Conservation (phyloP, 2,888 invertebrate species). For the Brachynemurus nebulosus region DNA sequence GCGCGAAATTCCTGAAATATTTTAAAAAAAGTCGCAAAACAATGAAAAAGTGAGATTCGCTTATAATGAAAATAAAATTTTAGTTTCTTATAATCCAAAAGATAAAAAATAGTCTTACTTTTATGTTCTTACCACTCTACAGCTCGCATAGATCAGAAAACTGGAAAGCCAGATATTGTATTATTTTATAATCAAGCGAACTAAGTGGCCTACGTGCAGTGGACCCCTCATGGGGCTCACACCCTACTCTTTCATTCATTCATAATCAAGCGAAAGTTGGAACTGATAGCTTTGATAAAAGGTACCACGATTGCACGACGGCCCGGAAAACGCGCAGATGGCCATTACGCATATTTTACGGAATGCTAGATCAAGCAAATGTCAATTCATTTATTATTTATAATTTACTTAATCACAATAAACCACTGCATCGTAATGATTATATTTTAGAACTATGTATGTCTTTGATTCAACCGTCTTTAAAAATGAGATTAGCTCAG, state of each 20-base stretch:
- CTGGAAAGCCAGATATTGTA: neutral
- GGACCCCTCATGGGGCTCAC: too few species aligned
- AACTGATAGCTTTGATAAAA: neutral
- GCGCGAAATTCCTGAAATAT: too few species aligned
- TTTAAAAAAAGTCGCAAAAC: too few species aligned
- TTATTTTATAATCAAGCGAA: neutral
- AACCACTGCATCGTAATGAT: neutral
- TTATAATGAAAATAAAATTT: too few species aligned
- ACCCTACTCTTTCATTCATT: too few species aligned
- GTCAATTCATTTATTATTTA: neutral
- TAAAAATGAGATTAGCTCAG: too few species aligned
- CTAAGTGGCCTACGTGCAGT: too few species aligned
- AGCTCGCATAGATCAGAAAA: neutral
- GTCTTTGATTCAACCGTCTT: neutral
- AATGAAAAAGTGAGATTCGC: too few species aligned
- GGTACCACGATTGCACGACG: too few species aligned
- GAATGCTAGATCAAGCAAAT: neutral
- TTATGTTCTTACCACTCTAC: slow-evolving; percentile 12
- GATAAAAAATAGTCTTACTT: too few species aligned
- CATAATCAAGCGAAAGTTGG: too few species aligned
- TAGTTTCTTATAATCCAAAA: too few species aligned
- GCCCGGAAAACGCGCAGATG: neutral
- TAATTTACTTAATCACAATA: neutral
- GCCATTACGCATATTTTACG: neutral
- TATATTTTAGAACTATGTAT: neutral